Conservation (phyloP, 2,113 vertebrate species). For the Nipponia nippon region DNA sequence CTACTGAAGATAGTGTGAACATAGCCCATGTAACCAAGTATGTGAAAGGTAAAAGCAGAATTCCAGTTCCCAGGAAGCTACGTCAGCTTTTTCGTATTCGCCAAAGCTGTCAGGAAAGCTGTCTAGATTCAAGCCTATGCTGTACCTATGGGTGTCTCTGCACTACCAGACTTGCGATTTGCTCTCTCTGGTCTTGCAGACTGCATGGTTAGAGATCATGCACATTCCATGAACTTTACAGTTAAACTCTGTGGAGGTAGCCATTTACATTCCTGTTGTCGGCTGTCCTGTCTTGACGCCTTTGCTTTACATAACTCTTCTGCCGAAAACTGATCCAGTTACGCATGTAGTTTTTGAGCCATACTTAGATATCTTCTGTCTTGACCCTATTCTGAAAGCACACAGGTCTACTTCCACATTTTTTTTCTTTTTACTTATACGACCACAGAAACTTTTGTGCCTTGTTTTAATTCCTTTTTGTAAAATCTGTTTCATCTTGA, state of each 20-base stretch:
- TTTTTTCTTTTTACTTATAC: neutral
- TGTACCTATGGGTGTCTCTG: neutral
- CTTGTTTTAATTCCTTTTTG: neutral
- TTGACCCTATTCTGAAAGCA: neutral
- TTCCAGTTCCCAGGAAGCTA: neutral
- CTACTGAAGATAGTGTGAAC: neutral
- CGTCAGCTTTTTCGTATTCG: neutral
- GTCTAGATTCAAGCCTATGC: neutral
- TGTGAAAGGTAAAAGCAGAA: neutral
- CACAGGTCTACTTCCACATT: neutral
- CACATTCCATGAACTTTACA: neutral
- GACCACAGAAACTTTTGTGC: neutral
- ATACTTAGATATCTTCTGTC: neutral
- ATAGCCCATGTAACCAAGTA: neutral
- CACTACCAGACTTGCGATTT: neutral
- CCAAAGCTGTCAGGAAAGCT: neutral
- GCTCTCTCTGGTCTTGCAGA: neutral
- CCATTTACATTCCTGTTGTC: neutral
- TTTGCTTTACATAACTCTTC: neutral
- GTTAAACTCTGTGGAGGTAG: neutral
- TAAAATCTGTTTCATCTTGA: neutral
- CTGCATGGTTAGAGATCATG: neutral
- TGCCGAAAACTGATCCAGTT: neutral
- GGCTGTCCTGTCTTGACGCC: neutral
- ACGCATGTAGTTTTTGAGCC: neutral